Conservation (phyloP, 2,113 vertebrate genomes). For the Neotoma lepida region DNA sequence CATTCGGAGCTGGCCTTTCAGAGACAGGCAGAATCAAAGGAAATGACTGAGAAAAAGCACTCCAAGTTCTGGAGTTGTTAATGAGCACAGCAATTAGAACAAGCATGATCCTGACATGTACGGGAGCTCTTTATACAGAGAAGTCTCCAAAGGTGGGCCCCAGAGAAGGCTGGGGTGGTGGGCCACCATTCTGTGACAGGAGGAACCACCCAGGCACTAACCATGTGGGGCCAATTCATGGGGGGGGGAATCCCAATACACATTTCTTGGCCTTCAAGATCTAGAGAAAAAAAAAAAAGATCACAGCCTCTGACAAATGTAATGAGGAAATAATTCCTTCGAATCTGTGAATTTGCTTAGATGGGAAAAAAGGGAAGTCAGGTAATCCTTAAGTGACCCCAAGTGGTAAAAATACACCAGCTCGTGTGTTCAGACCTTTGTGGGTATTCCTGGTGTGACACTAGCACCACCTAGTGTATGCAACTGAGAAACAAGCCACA, state of each 20-base stretch:
- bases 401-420: constrained; percentile 62
- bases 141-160: constrained; percentile 2
- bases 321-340: constrained; percentile 61
- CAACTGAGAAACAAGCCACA: accelerated
- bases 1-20: neutral
- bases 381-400: constrained; percentile 71
- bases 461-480: constrained; percentile 80
- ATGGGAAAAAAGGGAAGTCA: neutral
- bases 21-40: constrained; percentile 18
- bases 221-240: neutral
- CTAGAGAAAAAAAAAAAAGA: neutral
- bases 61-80: constrained; percentile 57
- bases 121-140: constrained; percentile 60
- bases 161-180: neutral
- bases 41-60: neutral
- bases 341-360: constrained; percentile 63
- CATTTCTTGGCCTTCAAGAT: constrained; percentile 42
- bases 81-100: constrained; percentile 67
- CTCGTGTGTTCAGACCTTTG: accelerated
- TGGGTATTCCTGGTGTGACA: neutral
- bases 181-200: neutral
- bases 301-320: constrained; percentile 50
- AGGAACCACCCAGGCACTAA: neutral
- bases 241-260: neutral
- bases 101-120: constrained; percentile 38